These are phyloP conservation scores for Encarsia formosa DNA, from an alignment of 2,888 invertebrate species.

Conservation along the genomic window DNA sequence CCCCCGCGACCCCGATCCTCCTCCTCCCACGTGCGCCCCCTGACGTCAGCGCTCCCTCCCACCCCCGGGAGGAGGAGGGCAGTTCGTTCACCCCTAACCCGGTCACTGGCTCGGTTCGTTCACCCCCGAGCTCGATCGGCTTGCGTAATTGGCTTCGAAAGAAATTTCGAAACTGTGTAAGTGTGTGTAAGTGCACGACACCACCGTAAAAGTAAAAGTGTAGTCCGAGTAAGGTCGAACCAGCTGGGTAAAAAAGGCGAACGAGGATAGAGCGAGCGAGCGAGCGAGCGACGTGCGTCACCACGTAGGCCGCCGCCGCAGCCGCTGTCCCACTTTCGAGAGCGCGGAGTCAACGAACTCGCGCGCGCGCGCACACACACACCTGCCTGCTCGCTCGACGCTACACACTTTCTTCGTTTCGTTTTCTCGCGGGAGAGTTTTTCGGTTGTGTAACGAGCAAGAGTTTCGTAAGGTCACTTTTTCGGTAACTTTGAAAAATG, in stretches of 20 bases:
- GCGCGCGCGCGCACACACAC: not conserved
- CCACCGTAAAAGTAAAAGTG: not conserved
- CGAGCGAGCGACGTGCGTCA: slow-evolving; percentile 9
- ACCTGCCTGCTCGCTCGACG: not conserved
- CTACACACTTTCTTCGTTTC: too few relatives aligned
- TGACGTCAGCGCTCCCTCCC: slow-evolving; percentile 27
- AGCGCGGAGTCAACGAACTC: too few relatives aligned
- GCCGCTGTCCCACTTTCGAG: too few relatives aligned
- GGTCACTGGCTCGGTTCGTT: slow-evolving; percentile 37
- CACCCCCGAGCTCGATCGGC: not conserved
- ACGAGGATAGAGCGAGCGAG: slow-evolving; percentile 26
- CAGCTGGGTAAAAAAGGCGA: slow-evolving; percentile 18
- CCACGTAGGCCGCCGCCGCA: too few relatives aligned
- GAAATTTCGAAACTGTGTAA: not conserved
- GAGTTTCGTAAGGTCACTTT: too few relatives aligned
- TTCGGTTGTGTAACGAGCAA: too few relatives aligned
- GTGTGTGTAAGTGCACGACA: not conserved
- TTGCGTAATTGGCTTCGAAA: not conserved
- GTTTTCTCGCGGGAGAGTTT: too few relatives aligned
- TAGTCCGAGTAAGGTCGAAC: slow-evolving; percentile 14
- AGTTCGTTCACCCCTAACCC: slow-evolving; percentile 47
- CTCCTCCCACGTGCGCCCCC: slow-evolving; percentile 14
- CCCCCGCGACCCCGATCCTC: slow-evolving; percentile 8
- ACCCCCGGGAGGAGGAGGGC: slow-evolving; percentile 9
- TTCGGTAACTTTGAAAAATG: too few relatives aligned